Conservation (phyloP, 2,113 vertebrate species). For the Tychaedon coryphoeus region DNA sequence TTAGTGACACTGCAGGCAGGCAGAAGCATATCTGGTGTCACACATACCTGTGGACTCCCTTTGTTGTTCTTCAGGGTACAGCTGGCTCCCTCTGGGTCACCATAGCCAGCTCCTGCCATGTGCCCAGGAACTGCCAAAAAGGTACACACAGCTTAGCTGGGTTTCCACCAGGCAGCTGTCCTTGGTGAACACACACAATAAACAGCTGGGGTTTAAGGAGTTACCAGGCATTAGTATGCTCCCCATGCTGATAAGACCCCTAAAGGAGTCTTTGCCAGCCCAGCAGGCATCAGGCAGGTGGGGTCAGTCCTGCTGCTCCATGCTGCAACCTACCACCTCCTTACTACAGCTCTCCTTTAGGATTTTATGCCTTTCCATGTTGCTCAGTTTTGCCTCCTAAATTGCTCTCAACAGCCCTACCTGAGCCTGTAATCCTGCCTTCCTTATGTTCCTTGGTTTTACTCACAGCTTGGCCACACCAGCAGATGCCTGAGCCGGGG, state of each 20-base stretch:
- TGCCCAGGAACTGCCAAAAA: not conserved
- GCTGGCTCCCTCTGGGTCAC: not conserved
- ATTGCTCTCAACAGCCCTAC: not conserved
- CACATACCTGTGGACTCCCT: accelerated
- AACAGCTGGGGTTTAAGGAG: not conserved
- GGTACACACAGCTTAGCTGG: not conserved
- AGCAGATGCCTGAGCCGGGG: accelerated
- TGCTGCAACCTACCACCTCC: not conserved
- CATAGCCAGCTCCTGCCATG: not conserved
- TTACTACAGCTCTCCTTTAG: not conserved
- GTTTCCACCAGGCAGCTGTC: not conserved
- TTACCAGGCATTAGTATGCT: not conserved
- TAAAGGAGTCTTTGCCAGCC: not conserved
- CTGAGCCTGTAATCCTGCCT: accelerated
- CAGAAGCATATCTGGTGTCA: not conserved
- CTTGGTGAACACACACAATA: not conserved
- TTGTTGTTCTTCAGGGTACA: not conserved
- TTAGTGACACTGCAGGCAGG: not conserved
- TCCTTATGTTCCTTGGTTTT: not conserved
- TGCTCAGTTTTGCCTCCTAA: not conserved
- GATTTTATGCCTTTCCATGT: not conserved
- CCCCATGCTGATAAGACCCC: not conserved
- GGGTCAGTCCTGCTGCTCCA: not conserved
- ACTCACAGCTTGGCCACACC: accelerated
- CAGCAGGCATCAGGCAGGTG: not conserved